phyloP scores from a whole-genome alignment of 2,797 vertebrate genomes.

The Microcaecilia unicolor region DNA sequence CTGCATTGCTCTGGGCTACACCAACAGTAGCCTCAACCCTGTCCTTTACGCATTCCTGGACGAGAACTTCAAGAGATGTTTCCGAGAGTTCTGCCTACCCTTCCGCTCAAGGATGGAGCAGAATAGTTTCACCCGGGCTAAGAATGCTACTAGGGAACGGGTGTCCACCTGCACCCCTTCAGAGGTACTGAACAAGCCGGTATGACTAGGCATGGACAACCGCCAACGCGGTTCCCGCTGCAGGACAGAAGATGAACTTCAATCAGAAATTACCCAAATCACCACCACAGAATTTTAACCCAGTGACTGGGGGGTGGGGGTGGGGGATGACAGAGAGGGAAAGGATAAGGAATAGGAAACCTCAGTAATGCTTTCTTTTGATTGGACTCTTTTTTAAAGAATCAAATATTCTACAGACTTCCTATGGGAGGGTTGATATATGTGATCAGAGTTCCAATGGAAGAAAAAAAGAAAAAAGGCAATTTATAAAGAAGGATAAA shows the following conservation, averaged over 20 bases:
- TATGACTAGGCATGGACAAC: slow-evolving; percentile 67
- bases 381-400: too few relatives aligned
- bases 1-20: slow-evolving; percentile 91
- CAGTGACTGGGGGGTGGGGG: slow-evolving; percentile 3
- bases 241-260: slow-evolving; percentile 41
- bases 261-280: slow-evolving; percentile 67
- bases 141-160: slow-evolving; percentile 62
- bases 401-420: too few relatives aligned
- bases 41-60: slow-evolving; percentile 91
- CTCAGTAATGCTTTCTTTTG: too few relatives aligned
- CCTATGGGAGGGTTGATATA: too few relatives aligned
- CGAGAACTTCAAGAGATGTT: slow-evolving; percentile 94
- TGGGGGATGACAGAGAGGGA: slow-evolving; percentile 1
- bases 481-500: too few relatives aligned
- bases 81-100: slow-evolving; percentile 83
- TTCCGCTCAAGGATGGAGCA: slow-evolving; percentile 64
- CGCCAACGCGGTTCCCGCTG: slow-evolving; percentile 36
- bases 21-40: slow-evolving; percentile 95
- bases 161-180: slow-evolving; percentile 66
- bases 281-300: slow-evolving; percentile 67
- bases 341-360: not conserved
- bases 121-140: slow-evolving; percentile 66
- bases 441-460: too few relatives aligned
- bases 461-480: too few relatives aligned
- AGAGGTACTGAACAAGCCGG: slow-evolving; percentile 45